These are phyloP conservation scores for Syrista parreyssii DNA, from an alignment of 2,888 invertebrate genomes.

Conservation along the genomic window DNA sequence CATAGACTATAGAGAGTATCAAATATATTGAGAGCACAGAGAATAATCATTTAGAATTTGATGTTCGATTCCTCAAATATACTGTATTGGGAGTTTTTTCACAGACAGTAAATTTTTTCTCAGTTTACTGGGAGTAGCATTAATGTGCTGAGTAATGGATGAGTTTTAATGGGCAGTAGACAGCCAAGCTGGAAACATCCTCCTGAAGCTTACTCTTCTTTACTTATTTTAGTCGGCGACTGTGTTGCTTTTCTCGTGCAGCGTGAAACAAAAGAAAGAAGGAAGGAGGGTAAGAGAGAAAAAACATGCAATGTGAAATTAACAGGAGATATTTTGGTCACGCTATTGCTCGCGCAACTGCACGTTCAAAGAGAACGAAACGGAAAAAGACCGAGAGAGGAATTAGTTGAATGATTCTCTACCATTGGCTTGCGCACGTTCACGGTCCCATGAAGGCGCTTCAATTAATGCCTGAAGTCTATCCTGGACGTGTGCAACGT, in stretches of 20 bases:
- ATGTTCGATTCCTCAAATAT: background rate
- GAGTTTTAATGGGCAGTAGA: background rate
- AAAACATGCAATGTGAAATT: background rate
- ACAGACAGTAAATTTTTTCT: background rate
- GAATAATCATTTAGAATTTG: background rate
- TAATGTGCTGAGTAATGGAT: background rate
- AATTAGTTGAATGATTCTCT: slow-evolving; percentile 17
- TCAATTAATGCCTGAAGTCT: background rate
- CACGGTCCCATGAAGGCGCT: slow-evolving; percentile 19
- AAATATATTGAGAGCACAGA: background rate
- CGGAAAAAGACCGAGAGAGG: slow-evolving; percentile 16
- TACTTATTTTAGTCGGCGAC: background rate
- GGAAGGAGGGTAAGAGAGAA: background rate
- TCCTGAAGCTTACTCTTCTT: background rate
- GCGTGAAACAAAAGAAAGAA: background rate
- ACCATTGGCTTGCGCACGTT: slow-evolving; percentile 9
- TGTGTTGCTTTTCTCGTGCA: background rate
- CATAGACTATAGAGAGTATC: background rate
- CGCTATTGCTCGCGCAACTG: slow-evolving; percentile 11
- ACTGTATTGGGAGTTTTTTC: background rate
- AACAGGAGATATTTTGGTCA: background rate
- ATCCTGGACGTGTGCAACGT: background rate
- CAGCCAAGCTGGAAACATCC: background rate
- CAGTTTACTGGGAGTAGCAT: background rate
- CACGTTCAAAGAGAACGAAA: slow-evolving; percentile 28